phyloP scores from a whole-genome alignment of 2,797 vertebrate genomes.

The Lates japonicus region DNA sequence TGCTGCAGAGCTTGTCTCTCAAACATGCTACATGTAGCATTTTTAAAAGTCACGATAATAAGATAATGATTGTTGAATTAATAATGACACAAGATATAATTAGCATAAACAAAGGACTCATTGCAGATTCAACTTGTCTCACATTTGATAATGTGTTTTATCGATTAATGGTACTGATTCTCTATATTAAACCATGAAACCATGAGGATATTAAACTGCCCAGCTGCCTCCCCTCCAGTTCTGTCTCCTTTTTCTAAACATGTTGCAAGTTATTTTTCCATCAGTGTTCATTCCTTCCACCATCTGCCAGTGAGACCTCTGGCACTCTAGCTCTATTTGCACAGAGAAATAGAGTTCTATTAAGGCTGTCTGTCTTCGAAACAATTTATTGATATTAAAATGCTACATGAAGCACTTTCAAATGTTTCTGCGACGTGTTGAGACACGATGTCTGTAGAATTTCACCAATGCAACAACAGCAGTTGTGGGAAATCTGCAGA shows the following conservation, averaged over 20 bases:
- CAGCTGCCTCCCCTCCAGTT: conserved; percentile 6
- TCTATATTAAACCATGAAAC: not conserved
- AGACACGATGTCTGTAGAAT: conserved; percentile 1
- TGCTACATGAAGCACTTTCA: conserved; percentile 16
- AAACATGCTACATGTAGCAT: conserved; percentile 22
- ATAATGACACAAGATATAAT: not conserved
- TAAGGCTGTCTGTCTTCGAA: not conserved
- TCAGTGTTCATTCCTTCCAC: conserved; percentile 31
- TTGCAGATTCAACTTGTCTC: not conserved
- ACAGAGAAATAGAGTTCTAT: not conserved
- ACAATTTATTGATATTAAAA: conserved; percentile 10
- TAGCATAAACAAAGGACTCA: not conserved
- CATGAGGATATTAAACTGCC: not conserved
- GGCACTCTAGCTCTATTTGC: conserved; percentile 27
- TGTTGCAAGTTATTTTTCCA: conserved; percentile 20
- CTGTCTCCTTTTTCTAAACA: conserved; percentile 33
- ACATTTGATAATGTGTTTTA: not conserved
- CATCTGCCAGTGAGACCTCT: conserved; percentile 52
- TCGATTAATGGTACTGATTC: not conserved
- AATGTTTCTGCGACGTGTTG: not conserved
- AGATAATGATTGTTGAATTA: not conserved
- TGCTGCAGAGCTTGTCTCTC: not conserved
- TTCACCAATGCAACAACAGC: not conserved
- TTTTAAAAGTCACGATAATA: conserved; percentile 9
- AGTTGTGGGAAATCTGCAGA: not conserved